Evolutionary conservation across 2,797 vertebrate genomes (phyloP).

Genomic region (Xiphorhynchus erythropygius): DNA sequence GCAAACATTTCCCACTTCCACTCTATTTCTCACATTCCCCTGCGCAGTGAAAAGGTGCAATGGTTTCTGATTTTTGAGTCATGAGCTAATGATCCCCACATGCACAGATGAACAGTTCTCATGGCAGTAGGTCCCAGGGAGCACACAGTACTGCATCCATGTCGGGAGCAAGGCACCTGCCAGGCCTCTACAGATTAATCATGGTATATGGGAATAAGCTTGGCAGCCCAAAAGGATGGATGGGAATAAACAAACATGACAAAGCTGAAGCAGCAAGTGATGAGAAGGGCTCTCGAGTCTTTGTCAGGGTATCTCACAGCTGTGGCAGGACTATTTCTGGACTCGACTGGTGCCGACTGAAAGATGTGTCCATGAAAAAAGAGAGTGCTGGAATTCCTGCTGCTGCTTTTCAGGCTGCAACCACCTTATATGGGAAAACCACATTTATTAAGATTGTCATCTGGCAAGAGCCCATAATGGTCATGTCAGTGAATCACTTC

Average conservation of each 20-base stretch:
- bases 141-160: rapidly evolving
- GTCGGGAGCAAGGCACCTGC: rapidly evolving
- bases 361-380: neutral
- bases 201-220: neutral
- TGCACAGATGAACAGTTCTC: rapidly evolving
- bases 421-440: conserved; percentile 24
- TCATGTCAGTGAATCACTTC: neutral
- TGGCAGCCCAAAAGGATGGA: neutral
- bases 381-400: neutral
- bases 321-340: neutral
- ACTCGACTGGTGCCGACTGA: neutral
- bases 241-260: neutral
- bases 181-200: neutral
- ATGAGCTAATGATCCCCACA: neutral
- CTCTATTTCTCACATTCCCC: neutral
- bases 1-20: neutral
- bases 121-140: neutral
- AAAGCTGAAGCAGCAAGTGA: neutral
- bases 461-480: neutral
- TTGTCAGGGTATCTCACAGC: neutral
- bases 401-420: neutral
- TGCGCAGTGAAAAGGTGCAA: neutral
- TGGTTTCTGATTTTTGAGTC: neutral
- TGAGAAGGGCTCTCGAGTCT: neutral
- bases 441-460: neutral